Percentiles rank a stretch among this genome's conserved stretches.
phyloP scores from a whole-genome alignment of 2,888 invertebrate genomes.

The Drosophila sordidula region DNA sequence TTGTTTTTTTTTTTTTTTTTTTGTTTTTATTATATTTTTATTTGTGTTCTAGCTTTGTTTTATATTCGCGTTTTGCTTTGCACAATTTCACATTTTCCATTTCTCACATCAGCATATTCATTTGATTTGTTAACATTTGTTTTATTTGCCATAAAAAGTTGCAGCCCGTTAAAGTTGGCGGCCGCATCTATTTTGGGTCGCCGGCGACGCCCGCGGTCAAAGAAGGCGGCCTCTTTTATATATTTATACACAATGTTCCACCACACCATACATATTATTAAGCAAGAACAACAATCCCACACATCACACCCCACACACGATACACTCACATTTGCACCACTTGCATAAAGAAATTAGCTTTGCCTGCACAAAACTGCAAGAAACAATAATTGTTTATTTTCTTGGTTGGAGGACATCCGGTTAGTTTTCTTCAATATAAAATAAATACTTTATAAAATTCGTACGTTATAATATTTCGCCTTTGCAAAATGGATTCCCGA shows the following conservation, averaged over 20 bases:
- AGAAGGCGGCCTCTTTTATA: constrained; percentile 19
- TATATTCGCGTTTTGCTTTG: background rate
- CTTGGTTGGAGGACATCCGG: constrained; percentile 32
- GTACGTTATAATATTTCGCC: too few species aligned
- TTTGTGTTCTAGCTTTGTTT: background rate
- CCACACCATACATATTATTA: constrained; percentile 5
- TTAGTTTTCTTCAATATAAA: too few species aligned
- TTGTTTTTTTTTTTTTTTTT: background rate
- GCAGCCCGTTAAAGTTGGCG: constrained; percentile 73
- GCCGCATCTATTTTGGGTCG: constrained; percentile 66
- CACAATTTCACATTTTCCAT: constrained; percentile 8
- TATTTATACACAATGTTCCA: constrained; percentile 34
- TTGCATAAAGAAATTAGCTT: constrained; percentile 23
- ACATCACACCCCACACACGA: constrained; percentile 10
- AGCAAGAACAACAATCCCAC: constrained; percentile 2
- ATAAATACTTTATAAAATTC: too few species aligned
- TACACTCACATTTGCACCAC: constrained; percentile 11
- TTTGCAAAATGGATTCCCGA: too few species aligned
- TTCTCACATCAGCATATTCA: constrained; percentile 9
- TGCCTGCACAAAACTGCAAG: constrained; percentile 33
- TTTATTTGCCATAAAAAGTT: constrained; percentile 74
- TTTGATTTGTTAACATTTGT: constrained; percentile 54
- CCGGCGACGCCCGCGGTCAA: constrained; percentile 40
- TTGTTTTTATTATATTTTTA: constrained; percentile 17
- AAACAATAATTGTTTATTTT: constrained; percentile 33